Base-by-base conservation (phyloP, 2,888 invertebrate genomes). In the Dryadula phaetusa region DNA sequence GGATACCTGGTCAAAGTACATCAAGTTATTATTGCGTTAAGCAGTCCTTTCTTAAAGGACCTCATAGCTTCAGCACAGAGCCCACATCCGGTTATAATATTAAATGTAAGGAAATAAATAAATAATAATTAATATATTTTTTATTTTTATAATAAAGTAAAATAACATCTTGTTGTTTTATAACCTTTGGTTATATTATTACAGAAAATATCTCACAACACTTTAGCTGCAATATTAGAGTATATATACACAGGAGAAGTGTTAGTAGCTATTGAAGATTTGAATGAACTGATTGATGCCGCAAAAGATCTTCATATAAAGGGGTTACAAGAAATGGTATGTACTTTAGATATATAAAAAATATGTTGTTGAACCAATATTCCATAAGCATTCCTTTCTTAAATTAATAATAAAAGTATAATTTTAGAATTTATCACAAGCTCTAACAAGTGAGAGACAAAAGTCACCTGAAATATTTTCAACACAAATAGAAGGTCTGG, bases 171-270 rank as follows among this genome's bases (percentile, higher is more conserved):
- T 37, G 32, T 2, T 10, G 10, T 37, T 37, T 12, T 37, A 12
- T 12, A 12, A 3, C 10, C 3, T 37, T 12, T 37, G 12, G 1
- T 12, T 37, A 64, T 66, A 32, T 64, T 52, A n/a, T 88, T 90
- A 32, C 83, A 92, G 92, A 87, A 86, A 82, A 79, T 92, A 64
- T 88, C 90, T 10, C 84, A 86, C 66, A 72, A 74, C 32, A 91
- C 87, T 7, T 71, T 93, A n/a, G 77, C 84, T 65, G 79, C 79
- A 18, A 79, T 93, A 71, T 70, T 93, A 69, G 90, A 93, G 63
- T 93, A 93, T 69, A 81, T 91, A 14, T 93, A 93, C 73, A 88
- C 90, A 0, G 93, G 93, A 0, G 90, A 93, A 75, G 90, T 88
- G 0, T 58, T 82, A 18, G 82, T 93, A 0, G 71, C 82, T 0